A percentile compares a stretch with the other conserved stretches of the same genome.
phyloP scores from a whole-genome alignment of 2,888 invertebrate genomes.

The Digitonthophagus gazella region DNA sequence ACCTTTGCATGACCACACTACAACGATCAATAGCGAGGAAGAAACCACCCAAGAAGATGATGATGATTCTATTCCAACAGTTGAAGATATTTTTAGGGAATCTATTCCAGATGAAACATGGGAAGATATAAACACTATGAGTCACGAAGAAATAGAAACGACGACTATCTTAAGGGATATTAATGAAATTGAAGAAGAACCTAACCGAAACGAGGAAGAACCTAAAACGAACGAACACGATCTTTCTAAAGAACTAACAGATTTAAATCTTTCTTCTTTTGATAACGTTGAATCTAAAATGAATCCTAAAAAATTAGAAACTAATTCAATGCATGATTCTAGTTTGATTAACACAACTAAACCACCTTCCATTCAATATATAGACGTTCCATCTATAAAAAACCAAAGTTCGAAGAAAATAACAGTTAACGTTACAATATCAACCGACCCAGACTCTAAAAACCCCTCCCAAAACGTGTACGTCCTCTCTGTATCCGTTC shows the following conservation, averaged over 20 bases:
- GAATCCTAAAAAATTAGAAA: not conserved
- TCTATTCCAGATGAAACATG: not conserved
- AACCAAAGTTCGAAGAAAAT: slow-evolving; percentile 59
- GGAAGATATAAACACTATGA: not conserved
- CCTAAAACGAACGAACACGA: slow-evolving; percentile 28
- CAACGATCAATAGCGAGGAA: slow-evolving; percentile 35
- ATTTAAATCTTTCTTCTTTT: slow-evolving; percentile 39
- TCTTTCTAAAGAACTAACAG: slow-evolving; percentile 44
- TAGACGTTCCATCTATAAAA: slow-evolving; percentile 44
- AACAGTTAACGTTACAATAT: slow-evolving; percentile 79
- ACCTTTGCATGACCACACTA: slow-evolving; percentile 44
- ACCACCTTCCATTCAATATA: slow-evolving; percentile 24
- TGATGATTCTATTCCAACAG: not conserved
- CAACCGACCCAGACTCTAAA: slow-evolving; percentile 62
- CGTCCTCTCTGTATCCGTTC: slow-evolving; percentile 77
- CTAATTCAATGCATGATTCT: slow-evolving; percentile 15
- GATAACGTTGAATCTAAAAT: slow-evolving; percentile 8
- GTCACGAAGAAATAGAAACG: not conserved
- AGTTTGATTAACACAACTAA: slow-evolving; percentile 22
- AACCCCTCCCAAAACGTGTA: slow-evolving; percentile 66
- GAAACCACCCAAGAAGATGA: slow-evolving; percentile 7
- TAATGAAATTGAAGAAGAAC: not conserved
- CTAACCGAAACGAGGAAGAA: not conserved
- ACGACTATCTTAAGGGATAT: not conserved
- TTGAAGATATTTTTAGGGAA: slow-evolving; percentile 13